A percentile compares a stretch with the other conserved stretches of the same genome.
Evolutionary conservation across 1,140 invertebrate species (phyloP).

Genomic region (Cyphomyrmex costatus): DNA sequence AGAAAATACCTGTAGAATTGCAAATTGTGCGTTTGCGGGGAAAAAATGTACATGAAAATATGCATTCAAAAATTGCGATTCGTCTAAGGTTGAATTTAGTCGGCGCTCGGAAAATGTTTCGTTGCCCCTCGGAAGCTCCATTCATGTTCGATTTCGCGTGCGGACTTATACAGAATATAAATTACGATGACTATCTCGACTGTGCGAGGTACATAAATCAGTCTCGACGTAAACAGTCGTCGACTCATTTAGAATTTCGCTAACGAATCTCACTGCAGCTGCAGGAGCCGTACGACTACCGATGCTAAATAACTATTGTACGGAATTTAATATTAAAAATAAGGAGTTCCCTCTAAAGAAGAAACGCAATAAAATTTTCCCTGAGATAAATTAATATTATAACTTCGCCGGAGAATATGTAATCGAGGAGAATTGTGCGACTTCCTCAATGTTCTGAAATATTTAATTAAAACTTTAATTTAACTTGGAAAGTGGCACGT

Average conservation of each 20-base stretch:
- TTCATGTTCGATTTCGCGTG: slow-evolving; percentile 60
- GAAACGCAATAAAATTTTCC: slow-evolving; percentile 28
- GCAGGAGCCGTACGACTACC: background rate
- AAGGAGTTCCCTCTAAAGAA: background rate
- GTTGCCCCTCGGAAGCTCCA: background rate
- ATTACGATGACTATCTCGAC: slow-evolving; percentile 63
- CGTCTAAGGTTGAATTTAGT: slow-evolving; percentile 30
- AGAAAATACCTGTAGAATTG: slow-evolving; percentile 28
- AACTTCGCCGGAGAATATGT: slow-evolving; percentile 30
- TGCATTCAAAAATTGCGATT: slow-evolving; percentile 30
- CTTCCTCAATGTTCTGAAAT: slow-evolving; percentile 40
- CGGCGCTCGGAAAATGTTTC: slow-evolving; percentile 14
- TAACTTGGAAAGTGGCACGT: slow-evolving; percentile 29
- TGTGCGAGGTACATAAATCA: slow-evolving; percentile 70
- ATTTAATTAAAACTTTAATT: slow-evolving; percentile 52
- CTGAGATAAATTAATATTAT: slow-evolving; percentile 19
- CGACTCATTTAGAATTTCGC: slow-evolving; percentile 73
- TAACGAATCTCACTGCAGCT: slow-evolving; percentile 45
- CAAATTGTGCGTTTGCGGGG: slow-evolving; percentile 12
- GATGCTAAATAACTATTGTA: background rate
- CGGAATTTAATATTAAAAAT: slow-evolving; percentile 48
- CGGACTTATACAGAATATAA: slow-evolving; percentile 52
- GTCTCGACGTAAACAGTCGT: slow-evolving; percentile 50
- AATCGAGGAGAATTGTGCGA: slow-evolving; percentile 11
- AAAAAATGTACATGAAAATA: slow-evolving; percentile 25